Base-by-base conservation (phyloP, 2,888 invertebrate genomes). In the Sicus ferrugineus region DNA sequence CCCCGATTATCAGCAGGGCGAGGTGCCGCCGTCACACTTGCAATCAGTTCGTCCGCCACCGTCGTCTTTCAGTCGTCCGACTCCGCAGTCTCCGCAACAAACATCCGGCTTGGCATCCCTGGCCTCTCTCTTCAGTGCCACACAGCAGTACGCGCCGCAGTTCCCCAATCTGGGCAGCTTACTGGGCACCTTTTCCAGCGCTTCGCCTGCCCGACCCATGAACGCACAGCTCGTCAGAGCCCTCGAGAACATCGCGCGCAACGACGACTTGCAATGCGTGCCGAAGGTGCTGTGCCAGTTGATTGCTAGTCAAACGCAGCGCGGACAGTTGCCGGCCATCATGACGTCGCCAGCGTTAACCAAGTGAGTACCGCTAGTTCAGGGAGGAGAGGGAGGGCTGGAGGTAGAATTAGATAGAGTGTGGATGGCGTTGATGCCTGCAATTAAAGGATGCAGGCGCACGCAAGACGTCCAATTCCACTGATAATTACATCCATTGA, bases 211-310 rank as follows among this genome's bases (percentile, higher is more conserved):
- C 56, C 78, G 81, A 46, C 82, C 82, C 30, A 75, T 82, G 72
- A 83, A 81, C 76, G 79, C 79, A 75, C 84, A 84, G 77, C 81
- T 86, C 76, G 81, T 81, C 76, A 83, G 77, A 74, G 89, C 89
- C 16, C 81, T 91, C 73, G 86, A 87, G 76, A 89, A 90, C 72
- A 89, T 91, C 76, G 87, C 90, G 21, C 86, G 87, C 76, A 90
- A 93, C 83, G 94, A 94, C 82, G 92, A 93, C 81, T 88, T 90
- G 77, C 90, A 92, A 78, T 94, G 94, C 83, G 92, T 94, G 71
- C 91, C 93, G 3, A 88, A 92, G 80, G 87, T 94, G 75, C 86
- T 94, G 72, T 94, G 94, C 79, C 93, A 94, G 84, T 89, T 92
- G 66, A 91, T 93, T 62, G 86, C 89, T 77, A 85, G 88, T 72